Base-by-base conservation (phyloP, 2,888 invertebrate genomes). In the Leptinotarsa haldemani region DNA sequence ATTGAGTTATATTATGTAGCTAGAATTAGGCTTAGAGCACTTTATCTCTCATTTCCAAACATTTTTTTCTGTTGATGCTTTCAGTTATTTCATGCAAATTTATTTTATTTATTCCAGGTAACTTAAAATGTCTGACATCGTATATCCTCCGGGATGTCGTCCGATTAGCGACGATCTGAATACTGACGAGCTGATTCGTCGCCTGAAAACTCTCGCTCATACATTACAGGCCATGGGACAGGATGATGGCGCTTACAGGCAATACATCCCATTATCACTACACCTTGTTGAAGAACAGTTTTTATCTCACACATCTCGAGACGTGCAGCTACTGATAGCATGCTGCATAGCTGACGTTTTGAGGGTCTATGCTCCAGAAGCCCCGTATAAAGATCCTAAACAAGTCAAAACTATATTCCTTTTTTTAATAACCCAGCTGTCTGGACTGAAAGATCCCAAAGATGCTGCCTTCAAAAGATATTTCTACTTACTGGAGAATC, bases 271-370 rank as follows among this genome's bases (percentile, higher is more conserved):
- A 0, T 89, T 99, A 82, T 97, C 98, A 5, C 87, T 98, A 70
- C 97, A 97, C 88, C 89, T 98, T 80, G 97, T 97, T 0, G 95
- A 97, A 82, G 98, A 98, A 82, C 94, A 94, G 86, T 98, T 97
- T 87, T 90, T 98, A 80, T 92, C 94, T 77, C 97, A 99, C 88
- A 90, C 92, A 63, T 97, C 96, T 74, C 92, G 95, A 80, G 98
- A 99, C 88, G 98, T 99, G 0, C 95, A 98, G 86, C 89, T 99
- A 68, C 90, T 98, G 50, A 96, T 98, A 75, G 98, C 98, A 0
- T 99, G 98, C 88, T 98, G 98, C 86, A 96, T 99, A 84, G 98
- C 98, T 7, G 98, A 99, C 88, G 96, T 99, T 48, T 91, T 99
- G 79, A 90, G 98, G 74, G 96, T 99, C 7, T 99, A 97, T 88